Evolutionary conservation across 2,888 invertebrate species (phyloP), one percentile per base, ranked within the genome.

Genomic region (Diarsia brunnea): DNA sequence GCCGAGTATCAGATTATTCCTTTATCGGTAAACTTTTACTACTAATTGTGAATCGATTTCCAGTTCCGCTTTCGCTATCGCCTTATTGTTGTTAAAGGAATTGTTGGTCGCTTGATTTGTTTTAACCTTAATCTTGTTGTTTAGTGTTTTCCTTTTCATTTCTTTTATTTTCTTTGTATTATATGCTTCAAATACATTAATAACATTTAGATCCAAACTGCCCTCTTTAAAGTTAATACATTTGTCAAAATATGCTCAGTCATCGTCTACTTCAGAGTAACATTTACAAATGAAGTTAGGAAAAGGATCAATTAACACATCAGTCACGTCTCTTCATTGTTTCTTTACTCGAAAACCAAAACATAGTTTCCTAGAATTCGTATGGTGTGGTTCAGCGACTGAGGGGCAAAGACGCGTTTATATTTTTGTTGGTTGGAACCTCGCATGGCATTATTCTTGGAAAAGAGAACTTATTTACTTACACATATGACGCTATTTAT

Each of bases 1-100:
- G 89, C 89, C 90, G 89, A 91, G 87, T 91, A 86, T 83, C 74
- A 51, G 80, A 89, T 90, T 87, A 87, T 89, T 84, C 84, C 89
- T 88, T 88, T 87, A 90, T 91, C 88, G 90, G 89, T 90, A 89
- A 90, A 87, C 89, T 91, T 89, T 90, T 91, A 90, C 90, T 90
- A 81, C 84, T 89, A 89, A 89, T 91, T 88, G 87, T 78, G 73
- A 89, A 89, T 91, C 84, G 85, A 89, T 89, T 88, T 84, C 60
- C 78, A 76, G 87, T 90, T 89, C 85, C 89, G 90, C 93, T 93
- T 93, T 93, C 93, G 87, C 91, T 90, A 78, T 88, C 81, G 71
- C 72, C 69, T 82, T 84, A 86, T 82, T 86, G 78, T 82, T 79
- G 47, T 81, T 77, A 68, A 82, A 82, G 77, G 78, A 73, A 77